Evolutionary conservation across 1,140 invertebrate species (phyloP), one percentile per base, ranked within the genome.

Genomic region (Agrilus planipennis): DNA sequence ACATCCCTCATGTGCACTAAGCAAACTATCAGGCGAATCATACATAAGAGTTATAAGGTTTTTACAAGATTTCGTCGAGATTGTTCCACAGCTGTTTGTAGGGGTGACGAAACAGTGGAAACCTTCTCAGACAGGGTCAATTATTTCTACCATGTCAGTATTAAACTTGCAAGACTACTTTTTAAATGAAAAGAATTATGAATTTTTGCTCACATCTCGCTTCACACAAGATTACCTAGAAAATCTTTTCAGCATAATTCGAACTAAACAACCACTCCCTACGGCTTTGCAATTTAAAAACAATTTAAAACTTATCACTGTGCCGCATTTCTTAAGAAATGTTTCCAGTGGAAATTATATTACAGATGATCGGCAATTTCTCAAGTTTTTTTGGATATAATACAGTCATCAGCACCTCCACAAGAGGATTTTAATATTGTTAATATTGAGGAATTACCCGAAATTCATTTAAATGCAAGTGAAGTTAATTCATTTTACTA

Each of bases 171-270:
- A 39, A 22, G 23, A 46, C 29, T 17, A 35, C 4, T 35, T 42
- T 10, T 19, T 46, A 15, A 11, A 22, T n/a, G n/a, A 34, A 12
- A 22, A 31, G 22, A 19, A 16, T 34, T 42, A 17, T 15, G 34
- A 32, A 34, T 47, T 36, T 29, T 39, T 37, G 5, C 29, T 45
- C 11, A 48, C 37, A 4, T 34, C 27, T 9, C 34, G 41, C 23
- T 52, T 52, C 39, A 45, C 42, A 9, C 49, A 48, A 28, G 44
- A 51, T 23, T 47, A 34, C 12, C 21, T 51, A 12, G 39, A 50
- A 41, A 50, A 50, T 45, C 16, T 49, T 34, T 52, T 47, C n/a
- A 27, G 36, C 27, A 23, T 38, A 25, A 14, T 47, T 2, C 30
- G 50, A 22, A 18, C 44, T 4, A 52, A 49, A 25, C 45, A 49